Evolutionary conservation across 1,140 invertebrate species (phyloP), one percentile per base, ranked within the genome.

Genomic region (Campoletis sonorensis): DNA sequence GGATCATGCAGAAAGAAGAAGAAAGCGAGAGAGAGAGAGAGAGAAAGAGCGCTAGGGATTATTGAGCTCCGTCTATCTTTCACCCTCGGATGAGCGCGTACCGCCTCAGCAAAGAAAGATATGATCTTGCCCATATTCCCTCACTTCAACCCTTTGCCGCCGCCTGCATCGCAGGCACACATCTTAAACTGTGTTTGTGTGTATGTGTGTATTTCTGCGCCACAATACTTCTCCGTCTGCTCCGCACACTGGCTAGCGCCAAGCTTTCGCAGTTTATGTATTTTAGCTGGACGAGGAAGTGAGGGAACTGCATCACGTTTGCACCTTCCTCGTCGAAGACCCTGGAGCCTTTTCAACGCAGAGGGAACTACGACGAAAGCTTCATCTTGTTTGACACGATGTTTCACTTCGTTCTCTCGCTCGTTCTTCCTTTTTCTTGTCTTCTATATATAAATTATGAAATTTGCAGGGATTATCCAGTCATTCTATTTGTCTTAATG

Each of bases 41-140:
- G 27, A 33, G 67, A 8, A n/a, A 37, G 27, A 70, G 67, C n/a
- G n/a, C n/a, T n/a, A n/a, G n/a, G n/a, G n/a, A n/a, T n/a, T n/a
- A n/a, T 16, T 21, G 26, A 15, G 27, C 30, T 30, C 15, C 13
- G 4, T 18, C 27, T 33, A 27, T 70, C 67, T 30, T 30, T 7
- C 49, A 64, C 76, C 76, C 76, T 78, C 76, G 30, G 61, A 27
- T 23, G 61, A 70, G 67, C 37, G 61, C 76, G 76, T 78, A 67
- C 61, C 76, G 76, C 76, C 58, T 67, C 76, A 64, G 54, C 73
- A 58, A 78, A 45, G 54, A 78, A 37, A 78, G 76, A 78, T 78
- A 78, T 30, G 21, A 78, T 78, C 76, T 75, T 26, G 21, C 30
- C 61, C 67, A 70, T 70, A 78, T 78, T 67, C 30, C 58, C 76